phyloP scores from a whole-genome alignment of 2,797 vertebrate genomes.

The Epinephelus coioides region DNA sequence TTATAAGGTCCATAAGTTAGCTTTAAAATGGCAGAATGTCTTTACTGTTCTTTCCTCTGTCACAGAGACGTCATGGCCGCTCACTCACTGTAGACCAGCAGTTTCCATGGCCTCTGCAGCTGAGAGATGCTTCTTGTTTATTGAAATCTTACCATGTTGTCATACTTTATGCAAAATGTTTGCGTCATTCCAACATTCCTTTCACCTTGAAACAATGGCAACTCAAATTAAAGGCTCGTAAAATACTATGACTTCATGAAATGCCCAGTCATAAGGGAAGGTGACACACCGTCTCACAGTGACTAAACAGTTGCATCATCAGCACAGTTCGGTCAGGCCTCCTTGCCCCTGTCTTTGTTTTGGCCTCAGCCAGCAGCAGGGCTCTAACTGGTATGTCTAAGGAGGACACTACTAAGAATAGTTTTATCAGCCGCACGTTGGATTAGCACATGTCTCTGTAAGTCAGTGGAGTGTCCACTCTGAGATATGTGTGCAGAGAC shows the following conservation, averaged over 20 bases:
- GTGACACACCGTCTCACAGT: slow-evolving; percentile 31
- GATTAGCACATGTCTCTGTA: slow-evolving; percentile 58
- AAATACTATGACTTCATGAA: slow-evolving; percentile 24
- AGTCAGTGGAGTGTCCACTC: slow-evolving; percentile 49
- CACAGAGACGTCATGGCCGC: slow-evolving; percentile 18
- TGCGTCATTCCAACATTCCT: slow-evolving; percentile 17
- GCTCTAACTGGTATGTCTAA: slow-evolving; percentile 38
- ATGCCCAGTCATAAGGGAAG: slow-evolving; percentile 21
- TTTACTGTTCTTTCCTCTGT: slow-evolving; percentile 67
- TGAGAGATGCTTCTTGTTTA: not conserved
- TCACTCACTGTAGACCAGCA: not conserved
- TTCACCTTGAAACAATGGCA: slow-evolving; percentile 22
- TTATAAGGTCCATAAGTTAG: not conserved
- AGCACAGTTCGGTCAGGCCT: slow-evolving; percentile 21
- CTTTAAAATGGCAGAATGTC: slow-evolving; percentile 37
- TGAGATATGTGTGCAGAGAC: slow-evolving; percentile 18
- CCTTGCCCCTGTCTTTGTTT: slow-evolving; percentile 44
- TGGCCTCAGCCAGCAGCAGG: slow-evolving; percentile 26
- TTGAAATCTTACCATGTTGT: not conserved
- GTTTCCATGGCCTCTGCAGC: slow-evolving; percentile 1
- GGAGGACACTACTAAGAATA: slow-evolving; percentile 76
- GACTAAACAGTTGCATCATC: slow-evolving; percentile 22
- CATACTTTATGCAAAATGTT: slow-evolving; percentile 15
- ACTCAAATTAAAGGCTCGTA: slow-evolving; percentile 13
- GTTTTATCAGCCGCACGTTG: slow-evolving; percentile 57